These are phyloP conservation scores for Rhinatrema bivittatum DNA, from an alignment of 2,797 vertebrate species.

Conservation along the genomic window DNA sequence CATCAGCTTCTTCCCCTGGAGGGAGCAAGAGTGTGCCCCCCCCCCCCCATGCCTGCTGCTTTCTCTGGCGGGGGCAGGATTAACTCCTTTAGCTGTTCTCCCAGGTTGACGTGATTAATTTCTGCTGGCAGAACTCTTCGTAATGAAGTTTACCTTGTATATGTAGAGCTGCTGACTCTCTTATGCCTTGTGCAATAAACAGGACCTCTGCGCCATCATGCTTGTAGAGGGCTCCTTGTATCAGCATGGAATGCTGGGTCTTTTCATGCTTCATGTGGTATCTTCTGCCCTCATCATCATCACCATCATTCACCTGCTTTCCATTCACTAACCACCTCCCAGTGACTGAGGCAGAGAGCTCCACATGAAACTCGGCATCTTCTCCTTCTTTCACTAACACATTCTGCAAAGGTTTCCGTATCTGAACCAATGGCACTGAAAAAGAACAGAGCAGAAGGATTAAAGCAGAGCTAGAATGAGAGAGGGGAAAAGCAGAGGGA, in stretches of 20 bases:
- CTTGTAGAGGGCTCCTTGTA: slow-evolving; percentile 56
- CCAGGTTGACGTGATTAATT: too few relatives aligned
- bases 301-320: slow-evolving; percentile 65
- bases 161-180: slow-evolving; percentile 74
- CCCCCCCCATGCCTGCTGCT: too few relatives aligned
- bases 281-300: slow-evolving; percentile 51
- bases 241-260: slow-evolving; percentile 72
- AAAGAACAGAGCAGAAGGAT: background rate
- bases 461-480: background rate
- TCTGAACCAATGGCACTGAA: slow-evolving; percentile 78
- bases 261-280: slow-evolving; percentile 58
- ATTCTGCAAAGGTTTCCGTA: slow-evolving; percentile 80
- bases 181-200: slow-evolving; percentile 75
- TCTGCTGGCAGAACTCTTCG: background rate
- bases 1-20: too few relatives aligned
- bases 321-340: slow-evolving; percentile 84
- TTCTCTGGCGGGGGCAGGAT: too few relatives aligned
- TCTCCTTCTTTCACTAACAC: slow-evolving; percentile 67
- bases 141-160: slow-evolving; percentile 73
- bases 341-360: slow-evolving; percentile 75
- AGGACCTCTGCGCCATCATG: slow-evolving; percentile 78
- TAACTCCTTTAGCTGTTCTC: too few relatives aligned
- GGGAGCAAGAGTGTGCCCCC: too few relatives aligned
- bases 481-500: too few relatives aligned
- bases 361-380: slow-evolving; percentile 76